Conservation (phyloP, 1,140 invertebrate genomes). For the Temnothorax curvispinosus region DNA sequence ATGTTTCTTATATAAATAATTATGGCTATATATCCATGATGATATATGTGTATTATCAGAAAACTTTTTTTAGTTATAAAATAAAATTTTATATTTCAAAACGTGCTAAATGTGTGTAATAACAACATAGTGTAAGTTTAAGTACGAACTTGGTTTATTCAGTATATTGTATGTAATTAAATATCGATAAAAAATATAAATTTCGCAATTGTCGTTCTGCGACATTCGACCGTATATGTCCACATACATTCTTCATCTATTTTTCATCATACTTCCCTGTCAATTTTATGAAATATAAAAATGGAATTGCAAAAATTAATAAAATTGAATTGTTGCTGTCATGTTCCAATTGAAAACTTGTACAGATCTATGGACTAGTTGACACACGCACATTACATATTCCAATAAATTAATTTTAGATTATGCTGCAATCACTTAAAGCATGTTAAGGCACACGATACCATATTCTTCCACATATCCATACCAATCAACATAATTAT, state of each 20-base stretch:
- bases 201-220: not conserved
- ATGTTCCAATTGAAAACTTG: not conserved
- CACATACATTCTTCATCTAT: not conserved
- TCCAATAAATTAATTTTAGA: conserved; percentile 53
- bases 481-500: conserved; percentile 6
- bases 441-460: conserved; percentile 47
- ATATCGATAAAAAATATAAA: conserved; percentile 26
- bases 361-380: conserved; percentile 42
- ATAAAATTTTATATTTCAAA: not conserved
- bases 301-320: not conserved
- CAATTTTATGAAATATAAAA: not conserved
- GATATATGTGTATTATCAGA: too few species aligned
- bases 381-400: not conserved
- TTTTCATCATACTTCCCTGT: not conserved
- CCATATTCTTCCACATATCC: not conserved
- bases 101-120: not conserved
- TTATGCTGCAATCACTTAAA: conserved; percentile 21
- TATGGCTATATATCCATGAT: too few species aligned
- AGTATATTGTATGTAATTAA: not conserved
- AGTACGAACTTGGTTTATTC: conserved; percentile 17
- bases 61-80: not conserved
- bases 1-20: too few species aligned
- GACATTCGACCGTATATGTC: not conserved
- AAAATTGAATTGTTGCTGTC: conserved; percentile 3
- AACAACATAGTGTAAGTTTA: not conserved